phyloP scores from a whole-genome alignment of 53 echinoderm and acorn worm species.

The Patiria pectinifera region DNA sequence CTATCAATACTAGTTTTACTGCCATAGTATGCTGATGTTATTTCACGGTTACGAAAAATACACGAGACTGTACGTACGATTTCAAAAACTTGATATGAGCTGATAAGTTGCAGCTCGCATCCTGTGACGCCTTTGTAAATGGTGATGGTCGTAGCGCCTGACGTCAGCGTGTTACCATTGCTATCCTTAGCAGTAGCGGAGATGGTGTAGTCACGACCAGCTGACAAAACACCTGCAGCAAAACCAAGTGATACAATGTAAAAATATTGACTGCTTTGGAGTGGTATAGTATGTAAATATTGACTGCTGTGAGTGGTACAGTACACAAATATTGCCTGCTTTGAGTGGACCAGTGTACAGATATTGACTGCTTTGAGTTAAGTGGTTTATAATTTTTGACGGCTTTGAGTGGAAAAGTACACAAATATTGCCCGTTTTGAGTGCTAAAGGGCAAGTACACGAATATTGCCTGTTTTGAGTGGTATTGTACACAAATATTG shows the following conservation, averaged over 20 bases:
- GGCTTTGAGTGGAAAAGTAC: too few species aligned
- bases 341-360: too few species aligned
- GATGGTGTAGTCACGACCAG: neutral
- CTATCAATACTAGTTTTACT: neutral
- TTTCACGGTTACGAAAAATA: neutral
- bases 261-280: too few species aligned
- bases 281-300: too few species aligned
- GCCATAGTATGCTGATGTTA: neutral
- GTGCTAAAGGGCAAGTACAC: too few species aligned
- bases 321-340: too few species aligned
- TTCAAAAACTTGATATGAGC: neutral
- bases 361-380: too few species aligned
- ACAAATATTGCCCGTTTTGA: too few species aligned
- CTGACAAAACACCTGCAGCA: neutral
- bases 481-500: too few species aligned
- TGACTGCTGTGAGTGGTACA: too few species aligned
- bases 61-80: neutral
- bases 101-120: neutral
- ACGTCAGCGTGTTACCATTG: neutral
- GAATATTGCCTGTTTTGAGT: too few species aligned
- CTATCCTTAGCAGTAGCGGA: neutral
- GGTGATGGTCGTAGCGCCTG: neutral
- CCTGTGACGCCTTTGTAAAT: conserved; percentile 6
- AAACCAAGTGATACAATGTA: neutral
- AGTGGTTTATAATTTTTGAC: too few species aligned